Evolutionary conservation across 2,888 invertebrate genomes (phyloP), one percentile per base, ranked within the genome.

Genomic region (Oxycera nigricornis): DNA sequence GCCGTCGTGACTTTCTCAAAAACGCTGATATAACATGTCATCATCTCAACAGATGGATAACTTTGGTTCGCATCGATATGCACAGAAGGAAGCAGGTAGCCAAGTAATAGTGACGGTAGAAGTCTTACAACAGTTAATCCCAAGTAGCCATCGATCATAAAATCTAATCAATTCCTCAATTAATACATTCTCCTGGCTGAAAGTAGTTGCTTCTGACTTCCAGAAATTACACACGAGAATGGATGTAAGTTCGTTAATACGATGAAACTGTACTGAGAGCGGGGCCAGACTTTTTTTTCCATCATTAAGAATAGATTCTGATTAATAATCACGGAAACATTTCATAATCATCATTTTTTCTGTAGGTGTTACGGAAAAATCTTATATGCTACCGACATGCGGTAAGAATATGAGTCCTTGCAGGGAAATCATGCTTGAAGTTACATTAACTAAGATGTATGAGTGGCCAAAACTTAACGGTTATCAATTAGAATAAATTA

Each of bases 151-250:
- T 76, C 76, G 76, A 76, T 76, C 76, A 76, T 74, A 73, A 74
- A 76, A 76, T 76, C 74, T 76, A 76, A 76, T 76, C 76, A 76
- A 76, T 76, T 76, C 76, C 52, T 52, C 74, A 76, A 76, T 76
- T 76, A 76, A 76, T 74, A 41, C 67, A 26, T 65, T 73, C 61
- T 46, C 73, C 30, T 46, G 61, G 26, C 52, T 62, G 11, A 31
- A 20, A 52, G 50, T 17, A 30, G 26, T 52, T 20, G 70, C 39
- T 62, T 41, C 41, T 39, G 65, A 65, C 65, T 65, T 65, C 24
- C 2, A 39, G 59, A 17, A 11, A 30, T 30, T 59, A 17, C 9
- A 6, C 31, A 9, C 9, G n/a, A n/a, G 1, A 4, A 14, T 7
- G 22, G 24, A 22, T 55, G 55, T 20, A 24, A 24, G 24, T 24